Conservation (phyloP, 2,888 invertebrate genomes). For the Eugnorisma glareosa region DNA sequence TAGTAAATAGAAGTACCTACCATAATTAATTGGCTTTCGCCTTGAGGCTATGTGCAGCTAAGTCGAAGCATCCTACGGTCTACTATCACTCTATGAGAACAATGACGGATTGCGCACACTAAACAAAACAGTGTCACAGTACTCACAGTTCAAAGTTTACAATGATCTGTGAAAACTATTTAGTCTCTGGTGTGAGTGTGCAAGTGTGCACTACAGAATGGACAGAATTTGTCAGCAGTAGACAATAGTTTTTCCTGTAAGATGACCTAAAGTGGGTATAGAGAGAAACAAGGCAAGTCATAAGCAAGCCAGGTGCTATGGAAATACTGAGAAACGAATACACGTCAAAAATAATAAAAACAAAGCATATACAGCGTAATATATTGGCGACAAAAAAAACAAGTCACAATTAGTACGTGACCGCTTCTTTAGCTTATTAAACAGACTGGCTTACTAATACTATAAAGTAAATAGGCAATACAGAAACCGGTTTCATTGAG, state of each 20-base stretch:
- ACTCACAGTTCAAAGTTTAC: background rate
- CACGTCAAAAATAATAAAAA: background rate
- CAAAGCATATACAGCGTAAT: background rate
- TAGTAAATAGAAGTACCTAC: background rate
- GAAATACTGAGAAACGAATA: background rate
- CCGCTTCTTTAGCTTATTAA: background rate
- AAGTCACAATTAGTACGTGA: background rate
- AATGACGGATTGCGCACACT: background rate
- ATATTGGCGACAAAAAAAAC: background rate
- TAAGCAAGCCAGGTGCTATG: background rate
- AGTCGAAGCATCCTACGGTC: background rate
- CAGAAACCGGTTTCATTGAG: constrained; percentile 60
- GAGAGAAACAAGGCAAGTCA: background rate
- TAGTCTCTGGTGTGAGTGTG: background rate
- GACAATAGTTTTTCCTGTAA: background rate
- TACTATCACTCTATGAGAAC: background rate
- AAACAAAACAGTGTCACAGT: background rate
- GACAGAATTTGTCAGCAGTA: background rate
- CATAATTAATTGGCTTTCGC: background rate
- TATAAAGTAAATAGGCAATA: constrained; percentile 25
- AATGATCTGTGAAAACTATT: background rate
- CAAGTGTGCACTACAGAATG: background rate
- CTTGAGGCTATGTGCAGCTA: background rate
- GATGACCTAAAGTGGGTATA: too few species aligned
- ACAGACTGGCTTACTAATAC: constrained; percentile 8